Base-by-base conservation (phyloP, 2,113 vertebrate species). In the Antennarius striatus region DNA sequence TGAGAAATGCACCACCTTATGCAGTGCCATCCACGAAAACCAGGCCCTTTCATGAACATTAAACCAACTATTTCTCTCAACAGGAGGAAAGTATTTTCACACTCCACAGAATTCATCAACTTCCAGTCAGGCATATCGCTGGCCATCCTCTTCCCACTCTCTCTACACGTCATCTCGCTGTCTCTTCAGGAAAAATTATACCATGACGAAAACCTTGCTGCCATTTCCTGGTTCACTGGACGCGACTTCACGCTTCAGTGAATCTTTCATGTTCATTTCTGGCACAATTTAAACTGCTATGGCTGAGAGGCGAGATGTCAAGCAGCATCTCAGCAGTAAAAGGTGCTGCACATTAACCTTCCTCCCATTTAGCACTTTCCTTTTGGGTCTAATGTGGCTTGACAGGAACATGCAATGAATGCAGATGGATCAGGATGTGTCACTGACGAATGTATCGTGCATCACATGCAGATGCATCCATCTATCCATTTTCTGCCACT, bases 151-250 rank as follows among this genome's bases (percentile, higher is more conserved):
- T 58, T 55, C 69, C 63, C 57, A 85, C 82, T 77, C 69, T 83
- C 82, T 86, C 77, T 56, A 58, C 78, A 78, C 86, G 89, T 88
- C 90, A 85, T 81, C 85, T 65, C 52, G 28, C 78, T 80, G 82
- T 84, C 85, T 60, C 53, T 74, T 82, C 61, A 80, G 87, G 82
- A 90, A 86, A 84, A 82, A 86, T 85, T 69, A 90, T 73, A 77
- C 75, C 74, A 86, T 76, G 75, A 69, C 78, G 81, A 79, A 72
- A 85, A 83, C 65, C 83, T 69, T 10, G 43, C 65, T 77, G 66
- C 79, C 85, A 89, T 90, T 92, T 92, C 81, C 69, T 88, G 88
- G 88, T 87, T 91, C 87, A 85, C 53, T 83, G 88, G 51, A 52
- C 79, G 43, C 45, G 17, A 40, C 71, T 70, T 52, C 16, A 63